Evolutionary conservation across 1,140 invertebrate species (phyloP).

Genomic region (Bombus balteatus): DNA sequence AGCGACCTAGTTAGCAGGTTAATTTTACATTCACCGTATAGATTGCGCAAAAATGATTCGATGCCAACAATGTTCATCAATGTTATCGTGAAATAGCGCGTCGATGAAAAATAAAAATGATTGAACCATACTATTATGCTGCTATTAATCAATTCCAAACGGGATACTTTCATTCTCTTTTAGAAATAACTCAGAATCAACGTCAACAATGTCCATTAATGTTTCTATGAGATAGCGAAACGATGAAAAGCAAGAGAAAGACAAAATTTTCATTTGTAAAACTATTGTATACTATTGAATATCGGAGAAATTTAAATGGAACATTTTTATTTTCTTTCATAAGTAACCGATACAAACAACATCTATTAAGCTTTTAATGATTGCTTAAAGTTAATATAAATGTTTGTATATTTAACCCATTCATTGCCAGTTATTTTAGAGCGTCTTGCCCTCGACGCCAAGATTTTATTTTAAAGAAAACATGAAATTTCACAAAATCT

Average conservation of each 20-base stretch:
- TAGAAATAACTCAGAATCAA: background rate
- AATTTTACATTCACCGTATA: too few relatives aligned
- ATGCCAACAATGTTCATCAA: background rate
- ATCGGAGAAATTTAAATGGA: background rate
- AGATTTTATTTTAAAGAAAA: too few relatives aligned
- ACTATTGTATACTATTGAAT: background rate
- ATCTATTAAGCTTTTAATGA: background rate
- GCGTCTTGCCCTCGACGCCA: too few relatives aligned
- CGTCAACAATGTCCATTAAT: background rate
- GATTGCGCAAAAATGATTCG: too few relatives aligned
- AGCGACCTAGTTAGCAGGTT: too few relatives aligned
- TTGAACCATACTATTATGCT: background rate
- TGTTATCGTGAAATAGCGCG: too few relatives aligned
- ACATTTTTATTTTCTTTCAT: background rate
- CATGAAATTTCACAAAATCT: too few relatives aligned
- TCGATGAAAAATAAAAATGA: background rate
- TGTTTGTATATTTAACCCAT: background rate
- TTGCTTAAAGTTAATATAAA: background rate
- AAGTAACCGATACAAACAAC: background rate
- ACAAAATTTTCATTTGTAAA: background rate
- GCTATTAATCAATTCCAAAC: background rate
- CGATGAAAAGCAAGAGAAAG: background rate
- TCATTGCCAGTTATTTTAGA: too few relatives aligned
- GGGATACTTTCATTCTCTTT: background rate
- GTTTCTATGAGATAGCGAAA: background rate